Conservation (phyloP, 2,888 invertebrate genomes). For the Julus scanicus region DNA sequence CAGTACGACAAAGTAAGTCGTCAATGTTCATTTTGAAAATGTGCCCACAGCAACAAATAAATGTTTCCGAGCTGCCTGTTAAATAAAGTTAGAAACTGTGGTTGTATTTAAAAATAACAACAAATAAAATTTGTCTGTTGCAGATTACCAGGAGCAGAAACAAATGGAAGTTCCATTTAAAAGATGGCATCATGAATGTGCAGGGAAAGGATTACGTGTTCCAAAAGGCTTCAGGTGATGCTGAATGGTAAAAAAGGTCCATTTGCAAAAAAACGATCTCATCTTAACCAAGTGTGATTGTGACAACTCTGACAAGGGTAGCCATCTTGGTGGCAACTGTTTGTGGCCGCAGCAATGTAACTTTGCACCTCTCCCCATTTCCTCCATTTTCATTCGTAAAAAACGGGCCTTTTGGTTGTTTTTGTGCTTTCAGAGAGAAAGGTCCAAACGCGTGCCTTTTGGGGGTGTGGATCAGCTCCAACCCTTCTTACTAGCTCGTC, state of each 20-base stretch:
- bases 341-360: neutral
- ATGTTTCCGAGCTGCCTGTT: no score
- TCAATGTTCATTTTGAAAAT: neutral
- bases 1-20: slow-evolving; percentile 93
- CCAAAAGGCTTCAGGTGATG: slow-evolving; percentile 98
- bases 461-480: neutral
- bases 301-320: neutral
- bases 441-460: neutral
- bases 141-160: slow-evolving; percentile 97
- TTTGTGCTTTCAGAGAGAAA: neutral
- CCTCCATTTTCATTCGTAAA: neutral
- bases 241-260: slow-evolving; percentile 85
- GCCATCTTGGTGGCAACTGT: neutral
- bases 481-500: neutral
- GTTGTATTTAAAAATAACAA: no score
- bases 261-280: neutral
- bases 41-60: neutral
- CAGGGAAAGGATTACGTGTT: slow-evolving; percentile 98
- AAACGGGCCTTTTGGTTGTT: neutral
- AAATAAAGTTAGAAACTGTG: no score
- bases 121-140: slow-evolving; percentile 57
- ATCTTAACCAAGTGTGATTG: neutral
- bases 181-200: slow-evolving; percentile 99
- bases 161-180: slow-evolving; percentile 99
- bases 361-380: neutral